Conservation (phyloP, 1,140 invertebrate genomes). For the Zaprionus lachaisei region DNA sequence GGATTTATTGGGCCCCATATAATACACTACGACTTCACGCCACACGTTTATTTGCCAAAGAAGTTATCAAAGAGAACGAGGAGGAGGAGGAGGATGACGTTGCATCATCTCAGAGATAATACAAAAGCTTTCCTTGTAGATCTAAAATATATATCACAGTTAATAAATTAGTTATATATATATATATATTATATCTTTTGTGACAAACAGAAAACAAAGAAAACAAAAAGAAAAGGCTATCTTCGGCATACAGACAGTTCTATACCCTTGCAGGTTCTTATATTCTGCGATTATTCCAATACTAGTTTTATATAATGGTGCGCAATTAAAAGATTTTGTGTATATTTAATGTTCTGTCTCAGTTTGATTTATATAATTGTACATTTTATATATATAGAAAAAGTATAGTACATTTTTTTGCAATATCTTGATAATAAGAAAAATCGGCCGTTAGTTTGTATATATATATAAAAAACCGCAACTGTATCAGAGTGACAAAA, state of each 20-base stretch:
- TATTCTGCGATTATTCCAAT: no score
- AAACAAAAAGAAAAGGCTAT: no score
- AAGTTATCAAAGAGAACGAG: background rate
- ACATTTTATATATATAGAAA: no score
- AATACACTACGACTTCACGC: constrained; percentile 90
- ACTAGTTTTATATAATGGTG: no score
- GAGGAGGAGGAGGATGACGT: background rate
- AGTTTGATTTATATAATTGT: no score
- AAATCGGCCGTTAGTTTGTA: no score
- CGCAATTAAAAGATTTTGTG: no score
- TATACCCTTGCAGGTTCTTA: no score
- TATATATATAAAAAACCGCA: background rate
- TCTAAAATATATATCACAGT: constrained; percentile 28
- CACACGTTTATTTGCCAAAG: constrained; percentile 86
- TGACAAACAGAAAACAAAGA: constrained; percentile 3
- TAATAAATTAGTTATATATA: background rate
- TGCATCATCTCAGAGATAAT: constrained; percentile 49
- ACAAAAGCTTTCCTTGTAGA: constrained; percentile 64
- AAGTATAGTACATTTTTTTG: no score
- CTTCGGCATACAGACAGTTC: no score
- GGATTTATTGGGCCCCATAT: constrained; percentile 92
- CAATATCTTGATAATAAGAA: no score
- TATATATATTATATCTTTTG: constrained; percentile 25
- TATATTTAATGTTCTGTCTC: no score
- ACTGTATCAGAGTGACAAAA: background rate